Evolutionary conservation across 2,888 invertebrate genomes (phyloP).

Genomic region (Mythimna impura): DNA sequence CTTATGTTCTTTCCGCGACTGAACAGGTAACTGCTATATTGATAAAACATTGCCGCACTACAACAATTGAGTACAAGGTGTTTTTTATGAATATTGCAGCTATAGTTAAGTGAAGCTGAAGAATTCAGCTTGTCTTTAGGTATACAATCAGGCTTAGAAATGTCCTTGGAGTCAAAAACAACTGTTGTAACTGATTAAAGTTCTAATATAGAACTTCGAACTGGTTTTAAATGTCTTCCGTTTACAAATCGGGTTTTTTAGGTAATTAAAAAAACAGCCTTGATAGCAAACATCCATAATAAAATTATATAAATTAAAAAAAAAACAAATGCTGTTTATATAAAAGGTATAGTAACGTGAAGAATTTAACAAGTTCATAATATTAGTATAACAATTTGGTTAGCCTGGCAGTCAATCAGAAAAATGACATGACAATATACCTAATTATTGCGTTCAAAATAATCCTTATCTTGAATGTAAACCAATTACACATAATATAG

Average conservation of each 20-base stretch:
- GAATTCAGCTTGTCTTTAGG: slow-evolving; percentile 23
- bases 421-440: neutral
- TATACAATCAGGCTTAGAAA: slow-evolving; percentile 21
- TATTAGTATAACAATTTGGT: neutral
- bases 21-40: slow-evolving; percentile 56
- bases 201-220: slow-evolving; percentile 11
- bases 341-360: neutral
- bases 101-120: slow-evolving; percentile 34
- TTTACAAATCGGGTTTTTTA: slow-evolving; percentile 6
- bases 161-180: slow-evolving; percentile 17
- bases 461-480: slow-evolving; percentile 48
- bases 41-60: slow-evolving; percentile 38
- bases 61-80: slow-evolving; percentile 6
- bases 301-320: slow-evolving; percentile 19
- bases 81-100: slow-evolving; percentile 52
- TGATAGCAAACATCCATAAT: slow-evolving; percentile 4
- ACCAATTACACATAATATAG: slow-evolving; percentile 31
- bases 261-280: slow-evolving; percentile 3
- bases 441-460: slow-evolving; percentile 45
- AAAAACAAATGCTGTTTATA: neutral
- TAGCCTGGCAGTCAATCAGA: slow-evolving; percentile 1
- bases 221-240: slow-evolving; percentile 33
- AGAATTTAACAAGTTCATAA: slow-evolving; percentile 1
- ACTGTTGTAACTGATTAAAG: slow-evolving; percentile 1
- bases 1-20: slow-evolving; percentile 65